Evolutionary conservation across 2,113 vertebrate species (phyloP).

Genomic region (Leuciscus idus): DNA sequence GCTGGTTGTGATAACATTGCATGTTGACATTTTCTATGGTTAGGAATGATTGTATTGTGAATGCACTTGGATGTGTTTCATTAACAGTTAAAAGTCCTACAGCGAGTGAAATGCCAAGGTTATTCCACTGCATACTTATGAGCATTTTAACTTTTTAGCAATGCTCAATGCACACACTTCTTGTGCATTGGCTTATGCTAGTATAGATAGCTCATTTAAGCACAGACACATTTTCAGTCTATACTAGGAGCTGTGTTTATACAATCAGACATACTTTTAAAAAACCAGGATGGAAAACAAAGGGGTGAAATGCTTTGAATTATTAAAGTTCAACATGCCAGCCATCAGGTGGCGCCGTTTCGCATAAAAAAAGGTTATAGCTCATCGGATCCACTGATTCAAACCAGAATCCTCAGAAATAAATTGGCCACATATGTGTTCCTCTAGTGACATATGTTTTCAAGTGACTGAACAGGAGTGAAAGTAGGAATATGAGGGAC

Average conservation of each 20-base stretch:
- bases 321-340: conserved; percentile 69
- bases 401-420: background rate
- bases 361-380: conserved; percentile 13
- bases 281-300: conserved; percentile 75
- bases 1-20: conserved; percentile 45
- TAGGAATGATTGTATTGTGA: background rate
- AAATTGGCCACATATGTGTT: background rate
- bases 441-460: background rate
- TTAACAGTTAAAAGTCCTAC: conserved; percentile 32
- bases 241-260: conserved; percentile 62
- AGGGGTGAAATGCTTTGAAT: conserved; percentile 61
- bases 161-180: background rate
- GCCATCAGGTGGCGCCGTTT: conserved; percentile 75
- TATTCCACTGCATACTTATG: conserved; percentile 20
- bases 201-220: conserved; percentile 47
- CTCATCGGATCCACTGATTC: background rate
- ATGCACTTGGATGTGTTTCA: conserved; percentile 22
- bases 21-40: conserved; percentile 38
- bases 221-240: background rate
- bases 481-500: background rate
- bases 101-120: conserved; percentile 50
- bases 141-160: background rate
- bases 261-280: conserved; percentile 64
- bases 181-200: background rate
- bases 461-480: background rate